A percentile compares a stretch with the other conserved stretches of the same genome.
Conservation (phyloP, 2,113 vertebrate species). For the Nesoenas mayeri region DNA sequence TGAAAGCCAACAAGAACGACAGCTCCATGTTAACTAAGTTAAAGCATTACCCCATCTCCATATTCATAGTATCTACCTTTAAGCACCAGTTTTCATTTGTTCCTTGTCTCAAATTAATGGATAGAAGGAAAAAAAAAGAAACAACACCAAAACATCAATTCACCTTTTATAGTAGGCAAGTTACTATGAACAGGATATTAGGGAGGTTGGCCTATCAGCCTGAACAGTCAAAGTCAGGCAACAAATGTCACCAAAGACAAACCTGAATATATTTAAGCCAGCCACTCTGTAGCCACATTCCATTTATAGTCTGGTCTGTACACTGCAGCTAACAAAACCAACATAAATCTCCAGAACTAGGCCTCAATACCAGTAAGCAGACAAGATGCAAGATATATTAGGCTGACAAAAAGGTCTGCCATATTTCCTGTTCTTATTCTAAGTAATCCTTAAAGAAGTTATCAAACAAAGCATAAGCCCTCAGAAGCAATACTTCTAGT, state of each 20-base stretch:
- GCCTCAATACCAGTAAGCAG: not conserved
- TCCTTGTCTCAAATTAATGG: not conserved
- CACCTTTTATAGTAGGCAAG: not conserved
- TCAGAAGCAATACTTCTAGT: not conserved
- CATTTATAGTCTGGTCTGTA: not conserved
- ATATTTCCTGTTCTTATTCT: not conserved
- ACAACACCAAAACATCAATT: not conserved
- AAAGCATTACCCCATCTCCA: not conserved
- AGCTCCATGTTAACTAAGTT: not conserved
- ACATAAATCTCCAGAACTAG: not conserved
- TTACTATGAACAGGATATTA: not conserved
- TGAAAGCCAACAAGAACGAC: not conserved
- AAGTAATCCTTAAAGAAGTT: not conserved
- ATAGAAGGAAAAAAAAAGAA: not conserved
- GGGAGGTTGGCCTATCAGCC: not conserved
- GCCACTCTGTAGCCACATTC: not conserved
- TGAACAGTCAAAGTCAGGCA: not conserved
- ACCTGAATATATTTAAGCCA: not conserved
- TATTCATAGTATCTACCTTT: not conserved
- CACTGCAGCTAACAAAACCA: not conserved
- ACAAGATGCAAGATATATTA: not conserved
- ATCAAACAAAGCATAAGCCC: not conserved
- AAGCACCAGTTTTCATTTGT: not conserved
- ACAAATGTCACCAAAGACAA: not conserved
- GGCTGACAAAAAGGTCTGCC: not conserved